Evolutionary conservation across 2,797 vertebrate genomes (phyloP).

Genomic region (Microhierax caerulescens): DNA sequence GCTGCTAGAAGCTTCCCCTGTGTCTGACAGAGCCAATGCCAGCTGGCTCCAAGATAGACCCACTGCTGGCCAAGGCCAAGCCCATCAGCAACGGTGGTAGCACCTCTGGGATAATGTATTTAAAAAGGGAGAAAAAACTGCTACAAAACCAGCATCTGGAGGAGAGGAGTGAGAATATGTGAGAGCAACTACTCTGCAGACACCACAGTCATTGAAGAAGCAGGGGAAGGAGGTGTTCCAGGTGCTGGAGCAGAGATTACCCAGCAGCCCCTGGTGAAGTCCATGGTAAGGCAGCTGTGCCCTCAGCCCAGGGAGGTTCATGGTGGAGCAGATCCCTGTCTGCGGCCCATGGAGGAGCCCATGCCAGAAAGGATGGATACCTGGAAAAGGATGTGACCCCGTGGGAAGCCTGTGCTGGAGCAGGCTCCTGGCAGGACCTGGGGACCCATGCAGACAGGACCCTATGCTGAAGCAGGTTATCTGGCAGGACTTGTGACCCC

Average conservation of each 20-base stretch:
- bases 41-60: too few species aligned
- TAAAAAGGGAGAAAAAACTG: background rate
- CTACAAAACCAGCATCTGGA: background rate
- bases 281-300: background rate
- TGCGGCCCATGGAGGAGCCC: background rate
- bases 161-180: background rate
- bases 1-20: background rate
- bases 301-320: background rate
- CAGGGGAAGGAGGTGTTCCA: background rate
- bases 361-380: too few species aligned
- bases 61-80: background rate
- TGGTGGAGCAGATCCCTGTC: too few species aligned
- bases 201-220: background rate
- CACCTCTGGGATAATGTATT: background rate
- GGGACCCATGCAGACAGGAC: too few species aligned
- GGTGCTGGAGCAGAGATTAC: background rate
- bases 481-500: too few species aligned
- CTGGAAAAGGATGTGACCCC: background rate
- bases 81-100: background rate
- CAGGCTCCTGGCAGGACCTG: background rate
- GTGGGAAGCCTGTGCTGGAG: background rate
- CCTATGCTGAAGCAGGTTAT: too few species aligned
- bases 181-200: background rate
- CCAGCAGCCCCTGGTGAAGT: background rate
- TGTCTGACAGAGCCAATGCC: background rate